Base-by-base conservation (phyloP, 2,888 invertebrate genomes). In the Andrena chrysosceles region DNA sequence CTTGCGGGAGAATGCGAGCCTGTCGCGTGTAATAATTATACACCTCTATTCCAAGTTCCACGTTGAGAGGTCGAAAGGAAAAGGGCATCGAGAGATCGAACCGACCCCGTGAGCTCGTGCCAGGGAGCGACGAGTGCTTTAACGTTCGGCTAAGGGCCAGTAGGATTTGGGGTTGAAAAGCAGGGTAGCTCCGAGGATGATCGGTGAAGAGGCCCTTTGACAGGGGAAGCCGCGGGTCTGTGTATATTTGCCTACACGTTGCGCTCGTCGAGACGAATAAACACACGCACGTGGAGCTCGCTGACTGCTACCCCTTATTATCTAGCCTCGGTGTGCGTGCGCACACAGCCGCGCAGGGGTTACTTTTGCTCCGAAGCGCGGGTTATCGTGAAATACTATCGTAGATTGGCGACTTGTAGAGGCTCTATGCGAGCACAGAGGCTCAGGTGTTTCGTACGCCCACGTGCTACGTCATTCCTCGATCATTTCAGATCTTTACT, bases 151-250 rank as follows among this genome's bases (percentile, higher is more conserved):
- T 23, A 60, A 63, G 79, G 60, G 68, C 56, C 76, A 76, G 81
- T 42, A 74, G 72, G 77, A 83, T 77, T 83, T 81, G 67, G 81
- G 76, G 81, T 71, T 74, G 85, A 26, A 72, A 62, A 68, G 70
- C 69, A 66, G 75, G 48, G 63, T 67, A 33, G 56, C 64, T 68
- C 7, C 23, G 60, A 23, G 52, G 66, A 33, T 13, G 72, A 72
- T 83, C 60, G 71, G 48, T 81, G 73, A 52, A 83, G 77, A 76
- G 74, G 49, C 29, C 35, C 77, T 84, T 76, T 66, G 78, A 73
- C 74, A 73, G 69, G 29, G 59, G 74, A 70, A 78, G 59, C 76
- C 69, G 56, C 48, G 70, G 62, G 26, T 42, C 49, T 77, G 60
- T 64, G 73, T 81, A 74, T 80, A 71, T 84, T 84, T 82, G 66